Evolutionary conservation across 1,140 invertebrate species (phyloP).

Genomic region (Magallana ariakensis): DNA sequence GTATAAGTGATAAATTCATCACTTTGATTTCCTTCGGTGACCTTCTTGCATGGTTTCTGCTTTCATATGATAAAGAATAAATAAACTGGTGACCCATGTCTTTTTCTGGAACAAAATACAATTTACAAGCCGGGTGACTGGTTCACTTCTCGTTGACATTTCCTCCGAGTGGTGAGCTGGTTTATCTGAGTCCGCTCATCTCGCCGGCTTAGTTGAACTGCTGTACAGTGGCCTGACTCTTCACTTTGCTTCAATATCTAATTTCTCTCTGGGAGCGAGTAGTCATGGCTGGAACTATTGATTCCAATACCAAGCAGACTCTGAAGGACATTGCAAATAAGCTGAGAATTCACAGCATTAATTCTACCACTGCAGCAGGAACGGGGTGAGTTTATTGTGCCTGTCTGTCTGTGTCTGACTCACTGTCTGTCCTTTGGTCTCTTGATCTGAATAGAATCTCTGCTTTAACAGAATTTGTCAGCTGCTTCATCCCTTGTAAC

Average conservation of each 20-base stretch:
- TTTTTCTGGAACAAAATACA: not conserved
- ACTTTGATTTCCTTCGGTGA: too few relatives aligned
- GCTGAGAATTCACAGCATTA: conserved; percentile 93
- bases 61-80: not conserved
- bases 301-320: conserved; percentile 81
- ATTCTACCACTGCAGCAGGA: conserved; percentile 88
- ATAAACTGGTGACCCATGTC: not conserved
- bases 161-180: not conserved
- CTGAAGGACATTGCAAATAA: conserved; percentile 95
- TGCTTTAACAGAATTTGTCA: too few relatives aligned
- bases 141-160: not conserved
- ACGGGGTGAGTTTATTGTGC: conserved; percentile 39
- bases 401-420: conserved; percentile 1
- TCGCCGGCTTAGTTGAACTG: not conserved
- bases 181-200: not conserved
- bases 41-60: too few relatives aligned
- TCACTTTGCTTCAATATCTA: not conserved
- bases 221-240: not conserved
- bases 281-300: conserved; percentile 43
- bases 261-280: not conserved
- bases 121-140: not conserved
- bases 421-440: too few relatives aligned
- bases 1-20: too few relatives aligned
- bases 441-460: too few relatives aligned
- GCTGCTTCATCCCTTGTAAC: too few relatives aligned